Evolutionary conservation across 2,113 vertebrate genomes (phyloP).

Genomic region (Ahaetulla prasina): DNA sequence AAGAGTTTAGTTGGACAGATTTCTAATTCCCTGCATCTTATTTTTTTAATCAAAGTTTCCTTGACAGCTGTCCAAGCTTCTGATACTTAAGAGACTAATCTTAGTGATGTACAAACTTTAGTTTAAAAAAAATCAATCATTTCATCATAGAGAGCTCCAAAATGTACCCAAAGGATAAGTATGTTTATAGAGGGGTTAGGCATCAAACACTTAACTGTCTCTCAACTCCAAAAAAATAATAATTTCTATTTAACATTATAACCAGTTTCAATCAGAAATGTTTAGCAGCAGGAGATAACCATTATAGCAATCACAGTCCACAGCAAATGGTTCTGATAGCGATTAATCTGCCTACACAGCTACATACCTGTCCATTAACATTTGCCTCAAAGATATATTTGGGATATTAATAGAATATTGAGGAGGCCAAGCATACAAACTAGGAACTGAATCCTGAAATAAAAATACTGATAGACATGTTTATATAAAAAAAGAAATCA

Average conservation of each 20-base stretch:
- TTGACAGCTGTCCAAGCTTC: not conserved
- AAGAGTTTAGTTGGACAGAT: not conserved
- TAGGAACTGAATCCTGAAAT: not conserved
- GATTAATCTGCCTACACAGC: not conserved
- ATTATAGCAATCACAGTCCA: not conserved
- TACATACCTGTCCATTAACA: not conserved
- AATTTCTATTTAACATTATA: not conserved
- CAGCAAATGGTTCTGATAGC: not conserved
- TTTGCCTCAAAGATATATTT: not conserved
- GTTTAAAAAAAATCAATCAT: not conserved
- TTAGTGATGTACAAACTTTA: not conserved
- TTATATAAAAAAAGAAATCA: not conserved
- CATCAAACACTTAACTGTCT: not conserved
- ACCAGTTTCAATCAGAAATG: not conserved
- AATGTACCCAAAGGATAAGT: not conserved
- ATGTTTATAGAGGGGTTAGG: not conserved
- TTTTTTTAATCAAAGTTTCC: not conserved
- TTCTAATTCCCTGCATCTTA: not conserved
- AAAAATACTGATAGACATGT: not conserved
- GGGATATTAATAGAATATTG: slow-evolving; percentile 7
- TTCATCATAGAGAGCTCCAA: not conserved
- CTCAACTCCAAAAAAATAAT: slow-evolving; percentile 15
- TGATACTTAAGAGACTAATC: not conserved
- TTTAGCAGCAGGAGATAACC: not conserved
- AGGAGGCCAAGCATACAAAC: not conserved